Base-by-base conservation (phyloP, 2,113 vertebrate genomes). In the Oryctolagus cuniculus region DNA sequence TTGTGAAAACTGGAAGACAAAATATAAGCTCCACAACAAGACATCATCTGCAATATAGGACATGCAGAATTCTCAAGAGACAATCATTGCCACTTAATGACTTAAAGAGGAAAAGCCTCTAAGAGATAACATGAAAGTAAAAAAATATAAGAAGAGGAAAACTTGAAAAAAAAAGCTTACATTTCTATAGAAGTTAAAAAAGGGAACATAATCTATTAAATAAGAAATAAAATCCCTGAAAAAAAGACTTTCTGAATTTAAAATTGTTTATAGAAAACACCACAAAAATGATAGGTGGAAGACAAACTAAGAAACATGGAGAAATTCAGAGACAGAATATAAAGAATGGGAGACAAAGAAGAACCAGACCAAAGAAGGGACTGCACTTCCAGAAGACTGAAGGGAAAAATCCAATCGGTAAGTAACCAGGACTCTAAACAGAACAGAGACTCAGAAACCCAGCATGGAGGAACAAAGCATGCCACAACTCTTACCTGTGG, bases 131-230 rank as follows among this genome's bases (percentile, higher is more conserved):
- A 6, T 36, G 34, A 89, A 95, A 69, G 6, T 80, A 49, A 93
- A 82, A 92, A 79, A 69, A 75, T 4, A 83, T 2, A 77, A 19
- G 63, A n/a, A n/a, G n/a, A n/a, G n/a, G n/a, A 75, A 77, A 95
- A 55, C 36, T 38, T 66, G 5, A 51, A 11, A 75, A 75, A 78
- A 16, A 74, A 69, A n/a, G 64, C 44, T 70, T 72, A 55, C 13
- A 53, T 77, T 53, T 77, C 51, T 61, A 64, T 29, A 88, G 36
- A 69, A 25, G 66, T 66, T 29, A 72, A 34, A 17, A 92, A 81
- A 81, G 44, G 21, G 15, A 81, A 61, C 10, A 61, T 10, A 90
- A 64, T 73, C 15, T 44, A 73, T 66, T 88, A 38, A 73, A 38
- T 10, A 24, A 22, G 55, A 49, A 82, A 22, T 15, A 82, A 58